These are phyloP conservation scores for Prostheceraeus crozeri DNA, from an alignment of 2,888 invertebrate species.

Conservation along the genomic window DNA sequence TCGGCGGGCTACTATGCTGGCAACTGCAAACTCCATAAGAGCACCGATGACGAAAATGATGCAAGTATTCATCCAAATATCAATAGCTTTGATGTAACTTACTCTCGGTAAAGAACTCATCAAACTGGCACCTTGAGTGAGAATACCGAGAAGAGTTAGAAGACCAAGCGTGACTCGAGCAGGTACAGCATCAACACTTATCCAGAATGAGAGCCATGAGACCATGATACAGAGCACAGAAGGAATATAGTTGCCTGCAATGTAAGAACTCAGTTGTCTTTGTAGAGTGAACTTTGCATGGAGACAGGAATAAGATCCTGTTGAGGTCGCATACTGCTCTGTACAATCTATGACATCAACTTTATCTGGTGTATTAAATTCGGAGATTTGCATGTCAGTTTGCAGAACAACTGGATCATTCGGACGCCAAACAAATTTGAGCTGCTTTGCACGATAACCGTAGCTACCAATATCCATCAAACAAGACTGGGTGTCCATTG, in stretches of 20 bases:
- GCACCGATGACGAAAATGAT: slow-evolving; percentile 40
- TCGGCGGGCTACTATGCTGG: slow-evolving; percentile 30
- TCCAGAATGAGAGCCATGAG: slow-evolving; percentile 39
- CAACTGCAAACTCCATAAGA: slow-evolving; percentile 39
- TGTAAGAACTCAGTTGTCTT: slow-evolving; percentile 36
- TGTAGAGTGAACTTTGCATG: slow-evolving; percentile 37
- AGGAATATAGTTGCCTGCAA: slow-evolving; percentile 37
- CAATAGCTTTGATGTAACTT: slow-evolving; percentile 39
- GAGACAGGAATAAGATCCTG: slow-evolving; percentile 36
- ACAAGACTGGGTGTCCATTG: slow-evolving; percentile 37
- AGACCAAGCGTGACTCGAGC: slow-evolving; percentile 36
- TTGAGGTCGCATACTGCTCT: slow-evolving; percentile 25
- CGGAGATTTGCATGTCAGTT: slow-evolving; percentile 32
- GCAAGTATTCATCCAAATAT: slow-evolving; percentile 39
- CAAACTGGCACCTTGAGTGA: slow-evolving; percentile 35
- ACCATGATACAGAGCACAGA: slow-evolving; percentile 37
- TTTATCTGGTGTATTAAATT: slow-evolving; percentile 33
- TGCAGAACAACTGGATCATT: slow-evolving; percentile 34
- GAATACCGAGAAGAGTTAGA: slow-evolving; percentile 36
- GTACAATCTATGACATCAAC: slow-evolving; percentile 31
- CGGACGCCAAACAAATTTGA: slow-evolving; percentile 33
- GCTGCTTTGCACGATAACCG: slow-evolving; percentile 35
- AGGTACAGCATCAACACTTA: slow-evolving; percentile 39
- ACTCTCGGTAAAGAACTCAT: slow-evolving; percentile 35
- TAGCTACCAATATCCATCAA: slow-evolving; percentile 38